Base-by-base conservation (phyloP, 2,113 vertebrate species). In the Psilopsiagon aurifrons region DNA sequence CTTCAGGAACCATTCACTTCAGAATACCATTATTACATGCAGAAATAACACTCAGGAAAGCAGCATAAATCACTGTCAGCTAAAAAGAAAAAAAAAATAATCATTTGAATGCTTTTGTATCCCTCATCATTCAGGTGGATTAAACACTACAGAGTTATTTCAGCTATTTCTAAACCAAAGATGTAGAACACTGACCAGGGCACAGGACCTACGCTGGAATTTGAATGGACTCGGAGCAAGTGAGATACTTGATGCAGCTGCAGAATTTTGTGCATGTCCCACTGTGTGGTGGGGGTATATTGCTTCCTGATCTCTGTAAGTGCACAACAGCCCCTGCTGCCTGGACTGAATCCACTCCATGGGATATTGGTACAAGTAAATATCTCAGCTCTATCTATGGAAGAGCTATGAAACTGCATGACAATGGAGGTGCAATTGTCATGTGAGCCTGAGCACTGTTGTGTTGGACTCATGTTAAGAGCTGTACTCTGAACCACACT, bases 401-500 rank as follows among this genome's bases (percentile, higher is more conserved):
- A 55, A 87, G 86, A 91, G 35, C 85, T 44, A 29, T 39, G 25
- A 60, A 90, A 86, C 10, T 39, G 15, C 18, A 63, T 3, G 3
- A 11, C 49, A 76, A 7, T 31, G 14, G 29, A 47, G 35, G 10
- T 15, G 22, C 27, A 54, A 49, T 11, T 51, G 55, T 41, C 51
- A 23, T 63, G 57, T 29, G 7, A 79, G 83, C 73, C 85, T 85
- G 63, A 88, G 87, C 14, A 24, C 66, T 62, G 7, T 23, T 70
- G 77, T 8, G 4, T 68, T 96, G 9, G 0, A 41, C 77, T 62
- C 47, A 67, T 19, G 22, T 59, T 46, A 17, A n/a, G 49, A 93
- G 78, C 57, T 91, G 67, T 92, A 83, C 97, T 95, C 96, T 6
- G 31, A 92, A 20, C 68, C 86, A 76, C 47, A 43, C 95, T 97